A percentile compares a stretch with the other conserved stretches of the same genome.
These are phyloP conservation scores for Limosa lapponica DNA, from an alignment of 2,797 vertebrate species.

Conservation along the genomic window DNA sequence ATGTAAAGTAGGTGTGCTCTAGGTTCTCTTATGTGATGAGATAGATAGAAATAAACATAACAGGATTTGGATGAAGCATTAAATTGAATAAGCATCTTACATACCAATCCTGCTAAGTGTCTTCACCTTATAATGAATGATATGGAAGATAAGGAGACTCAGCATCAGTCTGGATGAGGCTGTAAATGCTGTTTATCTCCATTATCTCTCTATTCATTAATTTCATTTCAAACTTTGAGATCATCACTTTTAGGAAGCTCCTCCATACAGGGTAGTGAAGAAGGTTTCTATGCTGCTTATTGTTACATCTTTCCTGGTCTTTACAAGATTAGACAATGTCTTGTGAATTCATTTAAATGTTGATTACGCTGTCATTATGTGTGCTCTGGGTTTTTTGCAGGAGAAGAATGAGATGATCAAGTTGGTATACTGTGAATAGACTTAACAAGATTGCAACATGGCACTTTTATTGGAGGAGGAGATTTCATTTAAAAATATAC, in stretches of 20 bases:
- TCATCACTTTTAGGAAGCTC: neutral
- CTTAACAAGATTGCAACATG: slow-evolving; percentile 51
- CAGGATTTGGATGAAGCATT: neutral
- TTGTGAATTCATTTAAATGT: slow-evolving; percentile 44
- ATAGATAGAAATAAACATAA: neutral
- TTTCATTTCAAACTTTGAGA: neutral
- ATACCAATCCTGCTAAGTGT: neutral
- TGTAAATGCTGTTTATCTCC: neutral
- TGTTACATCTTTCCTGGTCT: slow-evolving; percentile 37
- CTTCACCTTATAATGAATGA: neutral
- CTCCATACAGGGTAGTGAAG: neutral
- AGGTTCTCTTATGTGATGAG: neutral
- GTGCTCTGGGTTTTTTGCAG: neutral
- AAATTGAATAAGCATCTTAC: neutral
- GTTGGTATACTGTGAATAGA: slow-evolving; percentile 62
- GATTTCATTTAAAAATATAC: slow-evolving; percentile 68
- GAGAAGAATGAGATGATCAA: slow-evolving; percentile 73
- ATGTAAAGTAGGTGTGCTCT: neutral
- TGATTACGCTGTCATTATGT: slow-evolving; percentile 50
- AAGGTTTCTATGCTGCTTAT: neutral
- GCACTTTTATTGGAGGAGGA: slow-evolving; percentile 63
- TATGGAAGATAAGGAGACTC: neutral
- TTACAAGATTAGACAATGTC: slow-evolving; percentile 29
- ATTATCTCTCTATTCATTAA: slow-evolving; percentile 17
- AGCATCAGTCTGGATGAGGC: neutral